Evolutionary conservation across 2,888 invertebrate genomes (phyloP).

Genomic region (Lordiphosa andalusiaca): DNA sequence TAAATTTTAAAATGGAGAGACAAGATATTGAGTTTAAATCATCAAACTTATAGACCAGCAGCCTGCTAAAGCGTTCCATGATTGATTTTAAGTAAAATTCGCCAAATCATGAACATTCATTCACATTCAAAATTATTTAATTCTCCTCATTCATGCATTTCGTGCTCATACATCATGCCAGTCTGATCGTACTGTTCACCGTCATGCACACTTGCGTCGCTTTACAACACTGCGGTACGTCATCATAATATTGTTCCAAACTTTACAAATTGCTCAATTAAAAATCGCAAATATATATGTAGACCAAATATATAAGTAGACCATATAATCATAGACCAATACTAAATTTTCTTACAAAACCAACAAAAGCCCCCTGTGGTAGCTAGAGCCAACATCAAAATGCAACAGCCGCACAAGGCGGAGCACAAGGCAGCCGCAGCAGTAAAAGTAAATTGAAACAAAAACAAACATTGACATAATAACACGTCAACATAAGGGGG

Average conservation of each 20-base stretch:
- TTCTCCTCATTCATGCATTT: not conserved
- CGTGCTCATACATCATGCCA: not conserved
- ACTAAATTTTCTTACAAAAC: not conserved
- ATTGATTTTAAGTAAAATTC: no score
- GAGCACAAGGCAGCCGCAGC: not conserved
- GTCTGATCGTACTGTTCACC: slow-evolving; percentile 19
- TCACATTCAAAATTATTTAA: no score
- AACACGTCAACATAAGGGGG: slow-evolving; percentile 59
- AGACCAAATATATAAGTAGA: slow-evolving; percentile 5
- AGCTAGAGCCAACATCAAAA: slow-evolving; percentile 12
- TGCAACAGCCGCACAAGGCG: no score
- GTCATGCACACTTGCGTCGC: not conserved
- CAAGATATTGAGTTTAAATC: no score
- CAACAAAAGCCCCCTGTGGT: not conserved
- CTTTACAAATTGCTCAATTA: slow-evolving; percentile 38
- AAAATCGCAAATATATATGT: slow-evolving; percentile 7
- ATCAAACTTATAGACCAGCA: no score
- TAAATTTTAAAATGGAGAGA: no score
- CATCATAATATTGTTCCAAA: slow-evolving; percentile 61
- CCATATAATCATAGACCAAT: not conserved
- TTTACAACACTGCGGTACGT: slow-evolving; percentile 47
- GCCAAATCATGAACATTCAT: no score
- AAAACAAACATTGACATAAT: slow-evolving; percentile 59
- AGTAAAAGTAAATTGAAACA: slow-evolving; percentile 10
- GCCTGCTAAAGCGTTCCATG: no score